Conservation (phyloP, 1,140 invertebrate species). For the Cydia pomonella region DNA sequence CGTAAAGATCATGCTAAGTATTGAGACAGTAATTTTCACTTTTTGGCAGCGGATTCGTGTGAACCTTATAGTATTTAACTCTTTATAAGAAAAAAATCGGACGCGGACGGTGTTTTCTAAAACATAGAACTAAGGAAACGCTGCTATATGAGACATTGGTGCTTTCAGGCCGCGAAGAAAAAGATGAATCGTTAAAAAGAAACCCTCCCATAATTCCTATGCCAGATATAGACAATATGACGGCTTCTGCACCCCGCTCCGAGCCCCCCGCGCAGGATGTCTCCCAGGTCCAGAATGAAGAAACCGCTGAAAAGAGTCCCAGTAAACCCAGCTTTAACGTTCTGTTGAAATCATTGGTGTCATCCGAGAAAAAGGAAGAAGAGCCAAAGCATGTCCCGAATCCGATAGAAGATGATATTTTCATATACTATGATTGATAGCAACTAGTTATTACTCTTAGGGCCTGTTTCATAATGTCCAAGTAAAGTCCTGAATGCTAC, state of each 20-base stretch:
- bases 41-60: too few relatives aligned
- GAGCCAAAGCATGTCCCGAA: constrained; percentile 29
- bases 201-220: neutral
- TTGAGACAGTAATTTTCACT: too few relatives aligned
- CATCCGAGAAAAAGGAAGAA: neutral
- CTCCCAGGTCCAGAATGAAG: neutral
- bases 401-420: constrained; percentile 37
- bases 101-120: too few relatives aligned
- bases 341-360: constrained; percentile 10
- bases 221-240: constrained; percentile 12
- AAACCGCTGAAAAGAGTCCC: neutral
- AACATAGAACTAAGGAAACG: too few relatives aligned
- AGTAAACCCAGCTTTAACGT: constrained; percentile 35
- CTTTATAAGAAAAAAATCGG: too few relatives aligned
- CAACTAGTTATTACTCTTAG: too few relatives aligned
- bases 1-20: too few relatives aligned
- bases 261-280: neutral
- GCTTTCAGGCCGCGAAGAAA: neutral
- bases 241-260: neutral
- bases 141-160: too few relatives aligned
- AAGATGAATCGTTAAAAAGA: neutral
- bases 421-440: constrained; percentile 36
- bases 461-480: too few relatives aligned
- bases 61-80: too few relatives aligned
- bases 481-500: too few relatives aligned